Evolutionary conservation across 2,888 invertebrate species (phyloP), one percentile per base, ranked within the genome.

Genomic region (Oligia strigilis): DNA sequence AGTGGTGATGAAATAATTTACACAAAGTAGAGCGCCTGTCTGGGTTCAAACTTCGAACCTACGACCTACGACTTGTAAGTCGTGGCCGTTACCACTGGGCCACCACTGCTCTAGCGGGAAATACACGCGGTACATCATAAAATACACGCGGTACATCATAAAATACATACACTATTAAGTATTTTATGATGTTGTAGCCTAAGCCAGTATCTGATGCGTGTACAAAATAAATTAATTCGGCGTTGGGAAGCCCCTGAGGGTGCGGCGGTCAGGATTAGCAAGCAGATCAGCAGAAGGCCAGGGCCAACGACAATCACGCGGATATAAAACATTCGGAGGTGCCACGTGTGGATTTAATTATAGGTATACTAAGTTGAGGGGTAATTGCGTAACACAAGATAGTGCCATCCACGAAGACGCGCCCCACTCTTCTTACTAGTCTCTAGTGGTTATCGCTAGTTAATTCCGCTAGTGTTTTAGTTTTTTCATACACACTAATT

Each of bases 241-340:
- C 5, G 40, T 52, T 3, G 3, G 11, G 87, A 85, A 87, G 84
- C 87, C 84, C 84, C 80, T 64, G 66, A 64, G 62, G 49, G 72
- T 55, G 67, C 14, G 62, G 58, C 67, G 70, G 73, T 19, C 13
- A 49, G 87, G 87, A 85, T 85, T 87, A 84, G 5, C 40, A 74
- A 64, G 58, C 72, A 52, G 73, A 84, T 75, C 80, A 75, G 65
- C 14, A 19, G 11, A 4, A 65, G 80, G 87, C 43, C 84, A 74
- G 17, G 84, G 65, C 2, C 79, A 52, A 8, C 11, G 23, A 29
- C 67, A 58, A 84, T 69, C 73, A 84, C 71, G 75, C 66, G 55
- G 75, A 84, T 49, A 84, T 74, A 58, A 76, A 76, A 58, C 60
- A 76, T 76, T 79, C 36, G 73, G 64, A 75, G 40, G n/a, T 64